Conservation (phyloP, 2,888 invertebrate species). For the Scaptomyza tumidula region DNA sequence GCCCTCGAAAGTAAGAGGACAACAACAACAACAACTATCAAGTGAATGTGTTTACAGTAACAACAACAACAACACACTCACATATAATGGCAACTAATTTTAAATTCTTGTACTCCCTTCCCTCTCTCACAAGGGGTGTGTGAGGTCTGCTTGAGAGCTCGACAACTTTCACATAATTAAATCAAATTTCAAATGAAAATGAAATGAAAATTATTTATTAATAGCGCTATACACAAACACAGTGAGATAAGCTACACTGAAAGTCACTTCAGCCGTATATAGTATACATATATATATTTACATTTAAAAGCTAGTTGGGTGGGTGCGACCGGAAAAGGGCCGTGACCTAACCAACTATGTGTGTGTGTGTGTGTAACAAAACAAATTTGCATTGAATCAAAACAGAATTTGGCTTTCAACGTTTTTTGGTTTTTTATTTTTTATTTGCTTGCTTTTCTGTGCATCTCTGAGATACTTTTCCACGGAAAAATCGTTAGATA, state of each 20-base stretch:
- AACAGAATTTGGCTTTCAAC: slow-evolving; percentile 40
- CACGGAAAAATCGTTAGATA: slow-evolving; percentile 9
- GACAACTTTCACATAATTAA: slow-evolving; percentile 74
- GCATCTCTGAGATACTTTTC: slow-evolving; percentile 44
- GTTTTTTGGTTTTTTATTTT: slow-evolving; percentile 12
- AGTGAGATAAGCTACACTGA: slow-evolving; percentile 20
- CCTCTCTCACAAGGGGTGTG: not conserved
- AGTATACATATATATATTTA: not conserved
- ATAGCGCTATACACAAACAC: slow-evolving; percentile 42
- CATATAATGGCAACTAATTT: slow-evolving; percentile 70
- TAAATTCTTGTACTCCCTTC: slow-evolving; percentile 59
- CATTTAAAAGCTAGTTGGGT: not conserved
- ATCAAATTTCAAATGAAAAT: slow-evolving; percentile 75
- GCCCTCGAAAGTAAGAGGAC: slow-evolving; percentile 22
- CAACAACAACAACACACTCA: slow-evolving; percentile 21
- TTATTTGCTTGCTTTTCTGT: slow-evolving; percentile 13
- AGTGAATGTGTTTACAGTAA: slow-evolving; percentile 20
- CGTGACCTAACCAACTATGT: slow-evolving; percentile 22
- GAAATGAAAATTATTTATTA: slow-evolving; percentile 79
- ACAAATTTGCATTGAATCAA: slow-evolving; percentile 59
- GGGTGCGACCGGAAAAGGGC: not conserved
- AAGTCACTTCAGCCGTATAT: slow-evolving; percentile 32
- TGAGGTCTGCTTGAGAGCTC: slow-evolving; percentile 2
- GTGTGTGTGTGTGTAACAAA: not conserved
- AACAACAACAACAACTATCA: slow-evolving; percentile 10